phyloP scores from a whole-genome alignment of 2,888 invertebrate species.

The Sarcophaga variegata region DNA sequence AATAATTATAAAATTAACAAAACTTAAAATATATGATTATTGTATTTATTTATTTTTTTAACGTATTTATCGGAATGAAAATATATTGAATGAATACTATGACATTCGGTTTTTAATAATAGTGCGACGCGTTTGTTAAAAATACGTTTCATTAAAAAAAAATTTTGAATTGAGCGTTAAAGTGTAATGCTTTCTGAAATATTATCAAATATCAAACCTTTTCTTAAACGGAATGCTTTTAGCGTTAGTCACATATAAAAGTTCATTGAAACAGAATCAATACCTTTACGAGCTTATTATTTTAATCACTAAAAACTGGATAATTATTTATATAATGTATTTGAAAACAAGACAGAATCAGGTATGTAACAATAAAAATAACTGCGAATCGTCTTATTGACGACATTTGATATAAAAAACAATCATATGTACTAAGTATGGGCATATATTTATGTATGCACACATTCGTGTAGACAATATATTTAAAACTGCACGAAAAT shows the following conservation, averaged over 20 bases:
- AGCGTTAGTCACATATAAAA: constrained; percentile 13
- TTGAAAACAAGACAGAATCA: constrained; percentile 24
- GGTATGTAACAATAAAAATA: constrained; percentile 10
- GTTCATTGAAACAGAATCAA: neutral
- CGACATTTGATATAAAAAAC: neutral
- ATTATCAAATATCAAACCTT: neutral
- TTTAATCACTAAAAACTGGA: constrained; percentile 17
- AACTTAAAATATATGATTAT: neutral
- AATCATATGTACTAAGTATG: too few relatives aligned
- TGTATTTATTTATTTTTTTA: constrained; percentile 13
- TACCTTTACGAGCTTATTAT: constrained; percentile 13
- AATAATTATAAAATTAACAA: constrained; percentile 1
- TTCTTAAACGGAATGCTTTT: constrained; percentile 9
- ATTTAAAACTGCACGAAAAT: too few relatives aligned
- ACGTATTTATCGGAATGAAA: constrained; percentile 13
- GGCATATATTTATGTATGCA: too few relatives aligned
- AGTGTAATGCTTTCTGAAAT: neutral
- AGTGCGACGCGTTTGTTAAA: constrained; percentile 10
- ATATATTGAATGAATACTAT: constrained; percentile 9
- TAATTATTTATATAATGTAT: constrained; percentile 19
- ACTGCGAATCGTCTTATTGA: neutral
- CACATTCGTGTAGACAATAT: too few relatives aligned
- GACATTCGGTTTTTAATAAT: constrained; percentile 20
- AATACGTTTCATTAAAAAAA: constrained; percentile 7
- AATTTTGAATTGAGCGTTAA: constrained; percentile 13